Conservation (phyloP, 2,888 invertebrate species). For the Nasonovia ribisnigri region DNA sequence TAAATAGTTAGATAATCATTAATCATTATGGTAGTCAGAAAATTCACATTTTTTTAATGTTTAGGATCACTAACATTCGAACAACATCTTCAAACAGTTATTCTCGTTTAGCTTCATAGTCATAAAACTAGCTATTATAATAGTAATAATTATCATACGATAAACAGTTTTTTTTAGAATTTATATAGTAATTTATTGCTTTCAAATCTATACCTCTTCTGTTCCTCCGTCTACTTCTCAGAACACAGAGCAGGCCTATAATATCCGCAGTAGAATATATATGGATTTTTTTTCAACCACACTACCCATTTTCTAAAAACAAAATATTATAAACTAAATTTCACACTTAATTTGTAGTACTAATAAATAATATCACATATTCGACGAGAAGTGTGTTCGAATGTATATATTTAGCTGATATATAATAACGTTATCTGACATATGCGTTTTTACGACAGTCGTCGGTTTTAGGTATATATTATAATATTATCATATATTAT, state of each 20-base stretch:
- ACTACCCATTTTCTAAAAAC: not conserved
- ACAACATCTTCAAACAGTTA: not conserved
- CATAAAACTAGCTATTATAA: not conserved
- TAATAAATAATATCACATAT: not conserved
- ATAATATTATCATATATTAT: not conserved
- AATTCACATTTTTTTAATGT: not conserved
- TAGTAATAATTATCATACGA: not conserved
- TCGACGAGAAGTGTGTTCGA: not conserved
- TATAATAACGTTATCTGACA: not conserved
- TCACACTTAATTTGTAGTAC: slow-evolving; percentile 26
- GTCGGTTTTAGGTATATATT: not conserved
- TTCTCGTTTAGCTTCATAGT: not conserved
- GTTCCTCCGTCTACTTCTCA: not conserved
- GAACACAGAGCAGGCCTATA: not conserved
- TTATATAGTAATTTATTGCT: not conserved
- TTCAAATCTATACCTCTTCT: not conserved
- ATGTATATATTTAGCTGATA: not conserved
- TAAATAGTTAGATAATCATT: not conserved
- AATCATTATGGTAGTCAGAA: not conserved
- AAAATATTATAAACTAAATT: not conserved
- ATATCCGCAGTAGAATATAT: not conserved
- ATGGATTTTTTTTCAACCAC: not conserved
- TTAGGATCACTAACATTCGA: not conserved
- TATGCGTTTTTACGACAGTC: slow-evolving; percentile 8
- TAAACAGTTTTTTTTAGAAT: not conserved